phyloP scores from a whole-genome alignment of 2,113 vertebrate species.

The Puffinus mauretanicus region DNA sequence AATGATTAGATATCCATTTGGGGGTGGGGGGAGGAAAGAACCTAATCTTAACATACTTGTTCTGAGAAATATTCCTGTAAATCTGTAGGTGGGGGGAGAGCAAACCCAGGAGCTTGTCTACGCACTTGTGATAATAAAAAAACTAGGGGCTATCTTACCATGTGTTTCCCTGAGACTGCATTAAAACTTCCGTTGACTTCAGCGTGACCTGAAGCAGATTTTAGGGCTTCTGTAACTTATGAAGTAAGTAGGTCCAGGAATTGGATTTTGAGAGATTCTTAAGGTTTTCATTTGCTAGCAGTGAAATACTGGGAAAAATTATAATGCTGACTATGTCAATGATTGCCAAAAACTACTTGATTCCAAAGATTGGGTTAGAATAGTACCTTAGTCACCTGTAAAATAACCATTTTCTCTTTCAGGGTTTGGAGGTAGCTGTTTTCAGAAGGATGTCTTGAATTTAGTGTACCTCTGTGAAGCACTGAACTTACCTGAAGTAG shows the following conservation, averaged over 20 bases:
- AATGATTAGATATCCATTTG: background rate
- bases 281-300: background rate
- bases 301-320: background rate
- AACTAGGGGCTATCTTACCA: background rate
- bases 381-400: background rate
- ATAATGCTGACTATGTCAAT: background rate
- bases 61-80: background rate
- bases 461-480: slow-evolving; percentile 97
- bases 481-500: slow-evolving; percentile 94
- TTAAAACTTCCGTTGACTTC: background rate
- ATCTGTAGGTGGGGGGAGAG: background rate
- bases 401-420: background rate
- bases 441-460: slow-evolving; percentile 98
- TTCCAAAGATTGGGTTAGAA: background rate
- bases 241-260: background rate
- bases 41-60: background rate
- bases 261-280: background rate
- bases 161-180: background rate
- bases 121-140: background rate
- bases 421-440: slow-evolving; percentile 99
- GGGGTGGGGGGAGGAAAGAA: background rate
- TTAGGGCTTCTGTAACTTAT: background rate
- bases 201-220: background rate
- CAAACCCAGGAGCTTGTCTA: background rate
- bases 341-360: background rate